Base-by-base conservation (phyloP, 2,113 vertebrate genomes). In the Equus quagga region DNA sequence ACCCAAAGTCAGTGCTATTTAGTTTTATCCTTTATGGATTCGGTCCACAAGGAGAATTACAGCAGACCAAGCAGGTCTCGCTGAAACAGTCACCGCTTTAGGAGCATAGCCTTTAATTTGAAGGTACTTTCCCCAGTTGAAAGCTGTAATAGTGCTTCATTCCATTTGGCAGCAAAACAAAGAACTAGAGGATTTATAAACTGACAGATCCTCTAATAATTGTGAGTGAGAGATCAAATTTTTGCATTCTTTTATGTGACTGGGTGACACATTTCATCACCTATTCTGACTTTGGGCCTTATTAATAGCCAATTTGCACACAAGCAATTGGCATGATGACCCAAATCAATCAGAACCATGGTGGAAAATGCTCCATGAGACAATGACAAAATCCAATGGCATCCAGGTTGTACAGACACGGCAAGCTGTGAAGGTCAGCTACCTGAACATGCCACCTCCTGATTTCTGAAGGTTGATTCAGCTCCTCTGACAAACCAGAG, bases 131-230 rank as follows among this genome's bases (percentile, higher is more conserved):
- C 41, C 33, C 26, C n/a, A 87, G 73, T 49, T 96, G 75, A 96
- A 97, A 95, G 86, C 94, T 89, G 0, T 94, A 89, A 91, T 94
- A 97, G 92, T 87, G 89, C n/a, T 93, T 95, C 92, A 97, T 91
- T 95, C 96, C 81, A 83, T 62, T 80, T 95, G 83, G 94, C 94
- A 94, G 88, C 75, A 95, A 95, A 97, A 97, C 84, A 94, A 97
- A 97, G 89, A 93, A 90, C 85, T 87, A 6, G 58, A 93, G 75
- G 83, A 93, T 96, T 94, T 98, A 96, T 94, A 97, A 97, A 92
- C 56, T 85, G 83, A 92, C 44, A 94, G 79, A 97, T 91, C 36
- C 41, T 95, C 75, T 98, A 96, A 56, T 91, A 95, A 95, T 54
- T 92, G 14, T 79, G 91, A 96, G 80, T 79, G 80, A 95, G 33